A percentile compares a stretch with the other conserved stretches of the same genome.
Conservation (phyloP, 2,797 vertebrate species). For the Natrix natrix region DNA sequence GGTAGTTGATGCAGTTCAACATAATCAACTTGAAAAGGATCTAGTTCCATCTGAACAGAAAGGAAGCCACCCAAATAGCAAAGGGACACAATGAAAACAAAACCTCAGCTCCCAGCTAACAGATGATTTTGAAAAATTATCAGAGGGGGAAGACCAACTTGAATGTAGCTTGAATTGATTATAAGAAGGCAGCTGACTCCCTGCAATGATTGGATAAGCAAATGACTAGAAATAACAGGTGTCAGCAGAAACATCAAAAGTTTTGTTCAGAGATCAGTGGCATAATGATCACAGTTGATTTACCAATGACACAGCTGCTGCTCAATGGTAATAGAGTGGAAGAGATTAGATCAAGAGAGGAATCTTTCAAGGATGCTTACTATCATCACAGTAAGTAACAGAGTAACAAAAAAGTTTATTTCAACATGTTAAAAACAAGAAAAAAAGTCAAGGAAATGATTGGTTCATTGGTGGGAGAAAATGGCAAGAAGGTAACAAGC, state of each 20-base stretch:
- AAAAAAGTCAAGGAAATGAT: no score
- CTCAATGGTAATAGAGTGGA: not conserved
- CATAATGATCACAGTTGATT: not conserved
- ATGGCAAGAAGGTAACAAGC: no score
- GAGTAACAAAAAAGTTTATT: no score
- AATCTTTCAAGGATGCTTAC: not conserved
- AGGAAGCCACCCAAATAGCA: not conserved
- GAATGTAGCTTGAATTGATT: not conserved
- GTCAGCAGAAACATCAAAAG: not conserved
- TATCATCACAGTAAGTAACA: not conserved
- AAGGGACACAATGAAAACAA: not conserved
- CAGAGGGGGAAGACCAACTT: not conserved
- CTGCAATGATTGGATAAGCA: not conserved
- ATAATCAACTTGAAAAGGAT: not conserved
- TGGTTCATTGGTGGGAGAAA: no score
- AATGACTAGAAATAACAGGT: not conserved
- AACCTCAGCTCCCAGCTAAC: not conserved
- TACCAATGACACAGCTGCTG: not conserved
- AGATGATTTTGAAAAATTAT: no score
- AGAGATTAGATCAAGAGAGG: not conserved
- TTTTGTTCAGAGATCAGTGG: not conserved
- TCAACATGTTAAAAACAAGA: no score
- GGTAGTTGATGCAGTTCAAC: not conserved
- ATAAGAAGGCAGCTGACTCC: not conserved
- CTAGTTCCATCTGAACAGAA: not conserved